phyloP scores from a whole-genome alignment of 2,888 invertebrate species.

The Aphidoletes aphidimyza region DNA sequence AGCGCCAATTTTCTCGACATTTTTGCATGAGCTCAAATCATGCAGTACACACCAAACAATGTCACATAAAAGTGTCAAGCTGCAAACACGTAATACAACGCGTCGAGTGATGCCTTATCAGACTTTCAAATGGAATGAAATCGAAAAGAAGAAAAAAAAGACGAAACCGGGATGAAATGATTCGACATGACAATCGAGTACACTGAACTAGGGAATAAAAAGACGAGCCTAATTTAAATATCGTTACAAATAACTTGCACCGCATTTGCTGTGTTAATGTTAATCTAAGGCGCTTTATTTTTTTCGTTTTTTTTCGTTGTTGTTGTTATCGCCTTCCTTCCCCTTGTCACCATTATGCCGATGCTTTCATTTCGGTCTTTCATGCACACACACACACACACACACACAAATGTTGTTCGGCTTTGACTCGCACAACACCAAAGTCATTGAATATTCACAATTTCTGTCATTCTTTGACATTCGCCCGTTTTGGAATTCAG shows the following conservation, averaged over 20 bases:
- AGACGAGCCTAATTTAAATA: slow-evolving; percentile 24
- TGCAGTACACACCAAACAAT: neutral
- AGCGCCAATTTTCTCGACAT: neutral
- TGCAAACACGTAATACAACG: neutral
- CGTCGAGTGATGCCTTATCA: neutral
- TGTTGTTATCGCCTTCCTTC: neutral
- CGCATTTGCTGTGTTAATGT: slow-evolving; percentile 19
- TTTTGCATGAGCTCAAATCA: neutral
- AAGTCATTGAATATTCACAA: slow-evolving; percentile 23
- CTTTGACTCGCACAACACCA: neutral
- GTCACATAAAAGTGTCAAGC: neutral
- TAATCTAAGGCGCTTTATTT: slow-evolving; percentile 18
- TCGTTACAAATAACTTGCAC: slow-evolving; percentile 13
- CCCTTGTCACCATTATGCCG: neutral
- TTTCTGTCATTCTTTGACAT: slow-evolving; percentile 15
- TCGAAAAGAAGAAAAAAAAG: neutral
- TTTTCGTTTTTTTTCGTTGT: neutral
- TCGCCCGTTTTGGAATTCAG: neutral
- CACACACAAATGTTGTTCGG: too few species aligned
- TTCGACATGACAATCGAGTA: neutral
- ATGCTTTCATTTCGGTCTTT: too few species aligned
- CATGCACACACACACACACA: too few species aligned
- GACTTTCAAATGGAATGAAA: neutral
- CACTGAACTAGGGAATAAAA: slow-evolving; percentile 17
- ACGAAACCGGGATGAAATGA: neutral